A percentile compares a stretch with the other conserved stretches of the same genome.
These are phyloP conservation scores for Potamarius usumacintae DNA, from an alignment of 2,113 vertebrate species.

Conservation along the genomic window DNA sequence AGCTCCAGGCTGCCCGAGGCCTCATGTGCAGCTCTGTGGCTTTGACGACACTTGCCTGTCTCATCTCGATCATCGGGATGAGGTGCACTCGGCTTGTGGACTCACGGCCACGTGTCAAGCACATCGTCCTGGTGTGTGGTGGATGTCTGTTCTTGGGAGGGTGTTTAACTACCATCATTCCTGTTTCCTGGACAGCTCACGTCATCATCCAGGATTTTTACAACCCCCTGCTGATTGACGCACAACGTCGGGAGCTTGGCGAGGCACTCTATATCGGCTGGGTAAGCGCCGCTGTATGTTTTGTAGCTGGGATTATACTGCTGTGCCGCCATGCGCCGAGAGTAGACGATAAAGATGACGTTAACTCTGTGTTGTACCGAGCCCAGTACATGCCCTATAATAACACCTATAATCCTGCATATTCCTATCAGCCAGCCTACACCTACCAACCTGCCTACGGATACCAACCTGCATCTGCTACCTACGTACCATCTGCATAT, in stretches of 20 bases:
- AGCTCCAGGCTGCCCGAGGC: slow-evolving; percentile 80
- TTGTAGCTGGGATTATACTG: slow-evolving; percentile 74
- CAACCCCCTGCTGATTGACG: slow-evolving; percentile 75
- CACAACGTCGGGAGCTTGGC: slow-evolving; percentile 76
- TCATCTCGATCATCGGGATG: slow-evolving; percentile 77
- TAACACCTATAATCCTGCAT: slow-evolving; percentile 40
- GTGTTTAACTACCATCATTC: slow-evolving; percentile 72
- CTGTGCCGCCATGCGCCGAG: slow-evolving; percentile 75
- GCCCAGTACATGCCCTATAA: slow-evolving; percentile 23
- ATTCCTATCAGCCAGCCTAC: slow-evolving; percentile 52
- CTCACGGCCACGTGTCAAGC: slow-evolving; percentile 69
- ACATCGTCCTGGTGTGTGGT: slow-evolving; percentile 70
- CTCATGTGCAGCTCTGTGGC: slow-evolving; percentile 81
- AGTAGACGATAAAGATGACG: slow-evolving; percentile 61
- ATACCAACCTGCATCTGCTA: slow-evolving; percentile 62
- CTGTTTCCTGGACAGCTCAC: slow-evolving; percentile 75
- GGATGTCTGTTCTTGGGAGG: slow-evolving; percentile 73
- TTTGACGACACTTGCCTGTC: slow-evolving; percentile 71
- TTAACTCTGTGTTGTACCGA: slow-evolving; percentile 31
- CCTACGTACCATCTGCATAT: slow-evolving; percentile 26
- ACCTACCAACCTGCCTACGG: background rate
- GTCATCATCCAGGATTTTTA: slow-evolving; percentile 78
- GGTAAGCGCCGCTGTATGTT: slow-evolving; percentile 72
- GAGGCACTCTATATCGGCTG: slow-evolving; percentile 81
- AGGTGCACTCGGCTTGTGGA: slow-evolving; percentile 74